Conservation (phyloP, 2,888 invertebrate species). For the Pseudococcus jackbeardsleyi region DNA sequence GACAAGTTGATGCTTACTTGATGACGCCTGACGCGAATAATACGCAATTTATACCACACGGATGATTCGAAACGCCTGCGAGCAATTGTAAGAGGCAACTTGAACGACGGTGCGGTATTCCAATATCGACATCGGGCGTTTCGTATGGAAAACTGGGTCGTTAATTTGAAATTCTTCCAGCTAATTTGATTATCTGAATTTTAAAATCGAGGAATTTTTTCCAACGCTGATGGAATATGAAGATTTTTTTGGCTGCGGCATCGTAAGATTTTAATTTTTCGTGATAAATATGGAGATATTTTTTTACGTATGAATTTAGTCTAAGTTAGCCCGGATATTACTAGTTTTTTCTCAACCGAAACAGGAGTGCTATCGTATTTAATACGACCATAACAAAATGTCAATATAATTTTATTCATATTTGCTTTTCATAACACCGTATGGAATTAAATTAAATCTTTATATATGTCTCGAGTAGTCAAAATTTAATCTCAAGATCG, state of each 20-base stretch:
- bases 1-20: conserved; percentile 1
- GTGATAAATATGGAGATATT: not conserved
- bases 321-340: conserved; percentile 48
- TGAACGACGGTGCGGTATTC: not conserved
- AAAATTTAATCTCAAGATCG: conserved; percentile 6
- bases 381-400: conserved; percentile 4
- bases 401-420: conserved; percentile 19
- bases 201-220: not conserved
- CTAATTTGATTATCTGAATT: conserved; percentile 1
- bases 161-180: conserved; percentile 21
- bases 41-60: conserved; percentile 28
- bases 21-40: conserved; percentile 23
- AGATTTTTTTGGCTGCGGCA: not conserved
- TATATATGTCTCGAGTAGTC: not conserved
- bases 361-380: conserved; percentile 22
- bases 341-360: conserved; percentile 39
- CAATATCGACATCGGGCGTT: conserved; percentile 1
- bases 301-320: conserved; percentile 1
- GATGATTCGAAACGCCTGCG: conserved; percentile 20
- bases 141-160: not conserved
- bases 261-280: not conserved
- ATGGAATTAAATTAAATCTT: not conserved
- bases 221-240: not conserved
- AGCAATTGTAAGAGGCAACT: not conserved
- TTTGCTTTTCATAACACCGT: not conserved